A percentile compares a stretch with the other conserved stretches of the same genome.
Conservation (phyloP, 2,888 invertebrate species). For the Lepidocyrtoides sp. region DNA sequence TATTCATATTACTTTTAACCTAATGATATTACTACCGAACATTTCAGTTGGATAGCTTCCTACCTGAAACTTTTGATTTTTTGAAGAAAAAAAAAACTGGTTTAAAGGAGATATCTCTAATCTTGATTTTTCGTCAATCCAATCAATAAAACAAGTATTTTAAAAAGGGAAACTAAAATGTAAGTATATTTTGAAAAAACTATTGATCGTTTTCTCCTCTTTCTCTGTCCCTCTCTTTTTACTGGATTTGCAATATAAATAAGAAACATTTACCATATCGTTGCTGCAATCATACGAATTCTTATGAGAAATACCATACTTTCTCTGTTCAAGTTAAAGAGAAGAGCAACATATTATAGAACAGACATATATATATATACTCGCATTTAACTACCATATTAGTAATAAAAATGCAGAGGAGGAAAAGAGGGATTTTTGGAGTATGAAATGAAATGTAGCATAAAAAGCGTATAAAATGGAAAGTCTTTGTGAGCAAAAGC, state of each 20-base stretch:
- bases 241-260: not conserved
- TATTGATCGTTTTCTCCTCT: not conserved
- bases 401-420: not conserved
- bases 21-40: too few relatives aligned
- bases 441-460: not conserved
- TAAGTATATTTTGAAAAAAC: not conserved
- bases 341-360: constrained; percentile 2
- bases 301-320: not conserved
- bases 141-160: constrained; percentile 32
- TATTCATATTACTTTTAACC: too few relatives aligned
- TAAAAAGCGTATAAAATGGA: constrained; percentile 35
- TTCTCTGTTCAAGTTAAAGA: not conserved
- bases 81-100: too few relatives aligned
- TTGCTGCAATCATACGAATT: constrained; percentile 30
- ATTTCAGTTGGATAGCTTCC: not conserved
- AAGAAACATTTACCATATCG: constrained; percentile 23
- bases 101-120: not conserved
- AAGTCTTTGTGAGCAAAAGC: constrained; percentile 3
- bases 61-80: not conserved
- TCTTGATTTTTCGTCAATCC: not conserved
- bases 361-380: not conserved
- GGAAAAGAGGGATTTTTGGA: not conserved
- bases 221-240: not conserved
- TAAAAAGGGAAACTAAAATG: constrained; percentile 2
- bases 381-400: not conserved